Base-by-base conservation (phyloP, 2,888 invertebrate species). In the Tipula helvola region DNA sequence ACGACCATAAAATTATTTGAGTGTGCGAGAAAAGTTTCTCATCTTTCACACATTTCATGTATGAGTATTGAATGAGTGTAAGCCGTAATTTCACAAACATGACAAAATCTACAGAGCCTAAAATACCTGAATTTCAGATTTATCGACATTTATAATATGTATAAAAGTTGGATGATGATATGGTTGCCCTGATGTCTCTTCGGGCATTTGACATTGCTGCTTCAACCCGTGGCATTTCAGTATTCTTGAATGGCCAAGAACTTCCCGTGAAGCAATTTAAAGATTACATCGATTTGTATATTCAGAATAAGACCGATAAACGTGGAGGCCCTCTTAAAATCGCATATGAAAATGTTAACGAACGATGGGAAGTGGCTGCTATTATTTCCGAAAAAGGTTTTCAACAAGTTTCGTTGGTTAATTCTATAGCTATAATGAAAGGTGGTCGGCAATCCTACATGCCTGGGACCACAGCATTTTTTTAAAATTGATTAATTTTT, bases 391-490 rank as follows among this genome's bases (percentile, higher is more conserved):
- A 95, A 87, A 93, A 93, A 88, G 97, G 97, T 28, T 98, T 97
- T 91, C 98, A 99, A 91, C 99, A 99, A 92, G 96, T 99, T 88
- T 99, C 99, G 10, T 99, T 99, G 92, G 99, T 99, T 3, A 99
- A 99, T 92, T 98, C 98, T 88, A 99, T 99, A 89, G 98, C 99
- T 28, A 99, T 99, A 0, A 97, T 97, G 0, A 99, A 99, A 93
- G 99, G 99, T 88, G 99, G 99, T 8, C 95, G 98, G n/a, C n/a
- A n/a, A n/a, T n/a, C n/a, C n/a, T n/a, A n/a, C n/a, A n/a, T n/a
- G n/a, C n/a, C n/a, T n/a, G n/a, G n/a, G n/a, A n/a, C n/a, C n/a
- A n/a, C n/a, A n/a, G n/a, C n/a, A n/a, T n/a, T n/a, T n/a, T n/a
- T n/a, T n/a, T n/a, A n/a, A n/a, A n/a, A n/a, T n/a, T n/a, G n/a